Percentiles rank a stretch among this genome's conserved stretches.
These are phyloP conservation scores for Cataglyphis hispanica DNA, from an alignment of 1,140 invertebrate species.

Conservation along the genomic window DNA sequence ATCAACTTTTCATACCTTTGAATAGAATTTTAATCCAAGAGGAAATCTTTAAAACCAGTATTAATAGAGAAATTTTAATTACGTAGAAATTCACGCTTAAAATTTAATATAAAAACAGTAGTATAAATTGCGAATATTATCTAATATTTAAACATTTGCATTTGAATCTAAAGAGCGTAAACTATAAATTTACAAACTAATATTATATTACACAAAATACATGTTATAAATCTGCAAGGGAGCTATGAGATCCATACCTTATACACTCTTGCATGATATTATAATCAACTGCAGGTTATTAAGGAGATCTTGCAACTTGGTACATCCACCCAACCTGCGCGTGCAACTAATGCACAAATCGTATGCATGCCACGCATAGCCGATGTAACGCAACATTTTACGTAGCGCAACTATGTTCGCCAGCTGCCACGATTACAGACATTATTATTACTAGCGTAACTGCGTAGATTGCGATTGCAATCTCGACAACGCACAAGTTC, in stretches of 20 bases:
- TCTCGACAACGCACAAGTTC: background rate
- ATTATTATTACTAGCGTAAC: slow-evolving; percentile 35
- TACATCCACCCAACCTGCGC: slow-evolving; percentile 6
- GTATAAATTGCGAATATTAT: background rate
- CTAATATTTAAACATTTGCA: background rate
- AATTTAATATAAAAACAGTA: background rate
- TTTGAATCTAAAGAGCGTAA: background rate
- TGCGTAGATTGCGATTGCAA: slow-evolving; percentile 38
- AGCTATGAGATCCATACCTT: background rate
- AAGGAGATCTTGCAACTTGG: slow-evolving; percentile 18
- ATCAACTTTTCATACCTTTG: background rate
- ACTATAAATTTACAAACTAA: background rate
- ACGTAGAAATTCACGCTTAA: background rate
- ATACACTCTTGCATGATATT: background rate
- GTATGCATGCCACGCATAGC: slow-evolving; percentile 1
- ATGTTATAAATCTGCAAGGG: background rate
- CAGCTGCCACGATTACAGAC: slow-evolving; percentile 43
- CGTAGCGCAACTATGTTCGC: slow-evolving; percentile 15
- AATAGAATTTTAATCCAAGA: slow-evolving; percentile 4
- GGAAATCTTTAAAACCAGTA: background rate
- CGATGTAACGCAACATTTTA: slow-evolving; percentile 36
- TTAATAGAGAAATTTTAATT: slow-evolving; percentile 6
- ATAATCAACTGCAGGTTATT: slow-evolving; percentile 3
- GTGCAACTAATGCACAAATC: slow-evolving; percentile 45
- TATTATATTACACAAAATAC: background rate